Conservation (phyloP, 2,113 vertebrate genomes). For the Colinus virginianus region DNA sequence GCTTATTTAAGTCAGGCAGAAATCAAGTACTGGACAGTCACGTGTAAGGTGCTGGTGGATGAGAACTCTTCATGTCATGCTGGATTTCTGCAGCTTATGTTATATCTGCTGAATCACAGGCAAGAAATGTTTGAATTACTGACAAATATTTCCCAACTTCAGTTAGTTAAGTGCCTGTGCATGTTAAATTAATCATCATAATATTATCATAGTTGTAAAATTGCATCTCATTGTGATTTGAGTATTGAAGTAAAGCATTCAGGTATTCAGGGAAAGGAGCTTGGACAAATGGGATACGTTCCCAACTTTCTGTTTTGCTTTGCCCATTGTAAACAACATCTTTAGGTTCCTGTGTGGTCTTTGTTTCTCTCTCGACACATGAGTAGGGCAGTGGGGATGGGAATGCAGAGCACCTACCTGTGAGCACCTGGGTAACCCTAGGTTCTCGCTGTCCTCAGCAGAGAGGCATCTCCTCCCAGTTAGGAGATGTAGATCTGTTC, state of each 20-base stretch:
- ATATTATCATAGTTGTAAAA: constrained; percentile 39
- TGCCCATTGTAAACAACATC: not conserved
- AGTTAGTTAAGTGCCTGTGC: constrained; percentile 52
- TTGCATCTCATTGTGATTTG: not conserved
- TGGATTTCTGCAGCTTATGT: constrained; percentile 4
- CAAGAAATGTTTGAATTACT: constrained; percentile 40
- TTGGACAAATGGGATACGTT: not conserved
- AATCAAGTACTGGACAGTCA: not conserved
- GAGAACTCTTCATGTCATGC: constrained; percentile 1
- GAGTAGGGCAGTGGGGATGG: not conserved
- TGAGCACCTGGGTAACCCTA: not conserved
- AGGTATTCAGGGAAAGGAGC: not conserved
- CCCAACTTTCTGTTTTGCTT: not conserved
- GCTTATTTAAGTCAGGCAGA: not conserved
- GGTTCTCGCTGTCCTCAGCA: accelerated
- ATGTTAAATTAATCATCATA: constrained; percentile 55
- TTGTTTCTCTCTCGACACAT: not conserved
- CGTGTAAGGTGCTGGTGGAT: not conserved
- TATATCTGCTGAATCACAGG: constrained; percentile 23
- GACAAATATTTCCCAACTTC: constrained; percentile 59
- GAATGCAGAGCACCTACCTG: not conserved
- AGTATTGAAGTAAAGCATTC: not conserved
- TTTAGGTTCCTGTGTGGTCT: not conserved
- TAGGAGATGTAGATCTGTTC: not conserved
- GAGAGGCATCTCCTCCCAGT: not conserved